phyloP scores from a whole-genome alignment of 2,113 vertebrate genomes.

The Calidris pugnax region DNA sequence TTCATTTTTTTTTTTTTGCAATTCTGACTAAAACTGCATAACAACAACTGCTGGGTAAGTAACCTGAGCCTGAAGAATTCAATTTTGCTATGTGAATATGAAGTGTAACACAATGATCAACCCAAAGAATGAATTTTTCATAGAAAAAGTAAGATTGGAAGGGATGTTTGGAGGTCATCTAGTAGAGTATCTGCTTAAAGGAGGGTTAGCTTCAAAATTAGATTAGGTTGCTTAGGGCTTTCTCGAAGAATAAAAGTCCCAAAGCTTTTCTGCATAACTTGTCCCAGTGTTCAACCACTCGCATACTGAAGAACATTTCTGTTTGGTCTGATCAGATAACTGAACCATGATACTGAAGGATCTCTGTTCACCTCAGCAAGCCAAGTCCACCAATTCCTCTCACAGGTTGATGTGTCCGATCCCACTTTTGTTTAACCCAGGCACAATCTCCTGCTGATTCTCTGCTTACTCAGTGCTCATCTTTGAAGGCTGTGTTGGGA shows the following conservation, averaged over 20 bases:
- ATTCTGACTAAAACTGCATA: not conserved
- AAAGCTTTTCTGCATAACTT: not conserved
- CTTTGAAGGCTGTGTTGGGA: not conserved
- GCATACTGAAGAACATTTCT: not conserved
- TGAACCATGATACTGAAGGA: not conserved
- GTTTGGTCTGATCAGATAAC: not conserved
- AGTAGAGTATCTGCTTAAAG: not conserved
- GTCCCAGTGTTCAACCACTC: not conserved
- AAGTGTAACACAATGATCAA: not conserved
- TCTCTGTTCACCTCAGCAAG: not conserved
- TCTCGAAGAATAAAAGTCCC: not conserved
- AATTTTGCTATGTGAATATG: not conserved
- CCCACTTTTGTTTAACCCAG: not conserved
- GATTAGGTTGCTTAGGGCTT: not conserved
- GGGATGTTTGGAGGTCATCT: not conserved
- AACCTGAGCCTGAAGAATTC: not conserved
- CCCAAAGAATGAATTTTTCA: not conserved
- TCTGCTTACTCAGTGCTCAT: not conserved
- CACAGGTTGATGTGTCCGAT: not conserved
- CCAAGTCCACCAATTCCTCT: not conserved
- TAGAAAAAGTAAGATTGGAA: not conserved
- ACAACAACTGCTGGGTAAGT: not conserved
- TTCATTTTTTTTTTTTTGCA: not conserved
- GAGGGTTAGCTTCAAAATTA: not conserved
- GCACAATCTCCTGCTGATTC: not conserved